Base-by-base conservation (phyloP, 2,797 vertebrate genomes). In the Botia almorhae region DNA sequence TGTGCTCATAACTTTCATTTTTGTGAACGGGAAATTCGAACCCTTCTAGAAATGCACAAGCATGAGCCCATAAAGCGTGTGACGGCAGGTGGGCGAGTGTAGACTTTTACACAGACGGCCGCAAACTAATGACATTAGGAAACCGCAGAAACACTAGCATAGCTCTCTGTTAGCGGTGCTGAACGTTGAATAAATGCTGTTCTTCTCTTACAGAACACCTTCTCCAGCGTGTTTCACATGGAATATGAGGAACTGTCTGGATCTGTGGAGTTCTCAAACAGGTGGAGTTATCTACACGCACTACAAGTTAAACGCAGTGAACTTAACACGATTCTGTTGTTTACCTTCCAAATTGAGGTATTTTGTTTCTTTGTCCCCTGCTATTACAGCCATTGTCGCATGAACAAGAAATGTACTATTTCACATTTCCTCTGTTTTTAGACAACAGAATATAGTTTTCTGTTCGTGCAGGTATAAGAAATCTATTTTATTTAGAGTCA, bases 221-320 rank as follows among this genome's bases (percentile, higher is more conserved):
- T 98, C 92, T 97, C 96, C 87, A 96, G 96, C 51, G 95, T 98
- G 82, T 99, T 99, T 89, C 96, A 99, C 88, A 98, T 98, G 98
- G 96, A 97, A 84, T 94, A 94, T 61, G 93, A 97, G 73, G 96
- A 96, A 82, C 88, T 96, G 50, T 87, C 90, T 33, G 92, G 95
- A 77, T 87, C 93, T 50, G 74, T 92, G 7, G 93, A 95, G 53
- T 81, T 88, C 29, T 83, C 94, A 74, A 95, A 95, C 89, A 96
- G 97, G 97, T 99, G 68, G 1, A 39, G 4, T 63, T 61, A 46
- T 48, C 16, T 26, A 39, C 16, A 33, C 14, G 1, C 3, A 33
- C 21, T 55, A 6, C 11, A 70, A 61, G 29, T 16, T 29, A 33
- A 7, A 63, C 26, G 23, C 23, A 26, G 23, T 60, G 12, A 60